Evolutionary conservation across 2,113 vertebrate genomes (phyloP).

Genomic region (Coptodon bakossiorum): DNA sequence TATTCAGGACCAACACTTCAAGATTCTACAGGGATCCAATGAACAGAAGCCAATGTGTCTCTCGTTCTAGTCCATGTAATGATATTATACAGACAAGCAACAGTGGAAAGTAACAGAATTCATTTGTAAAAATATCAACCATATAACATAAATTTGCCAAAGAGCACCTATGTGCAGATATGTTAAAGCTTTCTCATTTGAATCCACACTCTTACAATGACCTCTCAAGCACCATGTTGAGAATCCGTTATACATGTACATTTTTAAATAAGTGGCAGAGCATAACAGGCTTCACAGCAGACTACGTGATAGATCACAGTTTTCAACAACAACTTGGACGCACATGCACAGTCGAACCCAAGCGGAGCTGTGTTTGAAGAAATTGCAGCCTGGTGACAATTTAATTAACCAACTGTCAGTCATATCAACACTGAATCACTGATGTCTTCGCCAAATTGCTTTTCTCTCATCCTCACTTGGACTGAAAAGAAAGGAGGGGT

Average conservation of each 20-base stretch:
- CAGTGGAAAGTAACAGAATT: not conserved
- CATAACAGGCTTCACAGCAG: not conserved
- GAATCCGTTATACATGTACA: not conserved
- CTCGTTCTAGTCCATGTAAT: not conserved
- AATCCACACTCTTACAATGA: not conserved
- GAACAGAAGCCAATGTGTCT: not conserved
- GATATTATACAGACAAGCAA: not conserved
- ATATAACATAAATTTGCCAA: not conserved
- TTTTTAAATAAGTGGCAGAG: not conserved
- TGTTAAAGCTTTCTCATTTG: not conserved
- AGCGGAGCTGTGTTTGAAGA: constrained; percentile 23
- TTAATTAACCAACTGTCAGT: constrained; percentile 59
- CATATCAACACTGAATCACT: constrained; percentile 42
- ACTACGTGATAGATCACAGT: not conserved
- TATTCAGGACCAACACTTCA: not conserved
- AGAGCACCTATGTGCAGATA: not conserved
- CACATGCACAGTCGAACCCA: not conserved
- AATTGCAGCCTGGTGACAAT: constrained; percentile 46
- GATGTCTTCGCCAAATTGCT: constrained; percentile 35
- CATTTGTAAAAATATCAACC: not conserved
- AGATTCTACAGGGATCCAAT: not conserved
- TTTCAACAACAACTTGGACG: not conserved
- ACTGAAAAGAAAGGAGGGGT: not conserved
- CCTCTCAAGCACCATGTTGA: not conserved
- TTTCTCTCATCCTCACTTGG: constrained; percentile 41